Evolutionary conservation across 2,888 invertebrate genomes (phyloP), one percentile per base, ranked within the genome.

Genomic region (Acleris cristana): DNA sequence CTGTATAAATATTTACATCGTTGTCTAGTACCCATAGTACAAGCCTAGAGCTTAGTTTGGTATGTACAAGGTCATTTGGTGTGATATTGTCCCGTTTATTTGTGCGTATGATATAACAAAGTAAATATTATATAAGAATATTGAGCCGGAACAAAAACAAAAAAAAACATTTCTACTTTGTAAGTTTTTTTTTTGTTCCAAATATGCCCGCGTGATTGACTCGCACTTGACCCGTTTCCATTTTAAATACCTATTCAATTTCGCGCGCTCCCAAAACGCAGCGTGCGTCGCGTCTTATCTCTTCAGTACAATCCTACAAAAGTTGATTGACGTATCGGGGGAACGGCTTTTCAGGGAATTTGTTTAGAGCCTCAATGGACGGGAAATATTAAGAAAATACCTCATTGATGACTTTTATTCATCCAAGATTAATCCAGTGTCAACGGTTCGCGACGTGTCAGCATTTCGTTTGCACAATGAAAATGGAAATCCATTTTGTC

Each of bases 261-360:
- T 7, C 18, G 48, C 4, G 48, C 48, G n/a, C 48, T 48, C 48
- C 48, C 48, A 48, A 48, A 48, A n/a, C 18, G 48, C 16, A 45
- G n/a, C 48, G 48, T 48, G 18, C 48, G 48, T 48, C 19, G 34
- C 19, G 0, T 18, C 26, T 79, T 86, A 86, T 85, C 82, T 83
- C 78, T 82, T 82, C 78, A 79, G 80, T 78, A 81, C 77, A 84
- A 85, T 83, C 81, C 82, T 75, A 85, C 84, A 87, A 83, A 85
- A 86, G 82, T 85, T 87, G 87, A 89, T 88, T 86, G 88, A 88
- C 87, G 81, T 84, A 80, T 84, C 62, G 57, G 84, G 83, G 80
- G 83, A 84, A 84, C 84, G 84, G 79, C 80, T 80, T 85, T 85
- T 80, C 79, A 78, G 72, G 77, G 83, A 87, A 86, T 88, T 89